Evolutionary conservation across 2,113 vertebrate species (phyloP).

Genomic region (Myrmecophaga tridactyla): DNA sequence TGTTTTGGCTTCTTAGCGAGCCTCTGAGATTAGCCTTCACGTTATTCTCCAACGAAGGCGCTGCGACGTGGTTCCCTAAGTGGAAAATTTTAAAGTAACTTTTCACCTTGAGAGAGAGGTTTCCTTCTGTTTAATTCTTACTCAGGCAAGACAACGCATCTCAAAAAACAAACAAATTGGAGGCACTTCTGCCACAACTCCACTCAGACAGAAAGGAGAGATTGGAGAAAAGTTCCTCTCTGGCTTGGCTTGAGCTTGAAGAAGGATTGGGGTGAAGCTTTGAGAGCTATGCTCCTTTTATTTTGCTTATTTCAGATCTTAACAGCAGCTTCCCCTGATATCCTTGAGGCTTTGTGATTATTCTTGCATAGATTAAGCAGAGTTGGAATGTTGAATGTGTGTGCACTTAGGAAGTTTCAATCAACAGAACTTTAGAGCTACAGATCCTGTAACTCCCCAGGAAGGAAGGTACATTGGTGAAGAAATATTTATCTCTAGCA

Average conservation of each 20-base stretch:
- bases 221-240: no score
- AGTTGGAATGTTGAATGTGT: not conserved
- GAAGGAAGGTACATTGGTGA: not conserved
- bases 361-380: not conserved
- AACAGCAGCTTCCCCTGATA: not conserved
- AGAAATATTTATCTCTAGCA: not conserved
- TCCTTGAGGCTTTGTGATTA: not conserved
- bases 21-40: not conserved
- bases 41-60: not conserved
- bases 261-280: accelerated
- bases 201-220: constrained; percentile 47
- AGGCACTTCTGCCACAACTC: constrained; percentile 50
- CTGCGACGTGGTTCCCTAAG: not conserved
- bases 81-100: constrained; percentile 68
- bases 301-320: not conserved
- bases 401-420: not conserved
- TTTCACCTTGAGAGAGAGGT: constrained; percentile 71
- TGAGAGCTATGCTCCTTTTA: not conserved
- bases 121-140: constrained; percentile 65
- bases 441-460: not conserved
- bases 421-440: not conserved
- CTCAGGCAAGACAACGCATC: constrained; percentile 61
- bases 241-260: accelerated
- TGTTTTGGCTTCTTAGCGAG: not conserved
- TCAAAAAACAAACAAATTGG: constrained; percentile 44